Percentiles rank a stretch among this genome's conserved stretches.
Evolutionary conservation across 64 coral and sea anemone genomes (phyloP).

Genomic region (Actinia tenebrosa): DNA sequence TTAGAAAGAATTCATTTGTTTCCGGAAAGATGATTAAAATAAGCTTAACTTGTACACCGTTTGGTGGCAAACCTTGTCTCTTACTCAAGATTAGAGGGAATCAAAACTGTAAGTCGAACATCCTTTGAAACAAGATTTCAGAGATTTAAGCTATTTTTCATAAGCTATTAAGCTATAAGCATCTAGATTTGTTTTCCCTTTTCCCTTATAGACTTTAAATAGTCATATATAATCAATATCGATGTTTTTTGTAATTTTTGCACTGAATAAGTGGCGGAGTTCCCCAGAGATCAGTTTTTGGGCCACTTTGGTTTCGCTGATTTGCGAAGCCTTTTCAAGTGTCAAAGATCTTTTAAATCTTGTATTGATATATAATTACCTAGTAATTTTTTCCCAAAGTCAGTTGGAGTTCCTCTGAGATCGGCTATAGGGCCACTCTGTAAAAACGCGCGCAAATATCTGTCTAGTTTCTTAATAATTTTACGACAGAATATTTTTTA

Average conservation of each 20-base stretch:
- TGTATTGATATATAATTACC: no score
- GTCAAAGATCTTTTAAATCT: no score
- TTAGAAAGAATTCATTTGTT: not conserved
- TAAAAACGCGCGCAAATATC: no score
- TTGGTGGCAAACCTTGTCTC: slow-evolving; percentile 11
- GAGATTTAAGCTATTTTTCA: no score
- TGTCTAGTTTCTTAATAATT: not conserved
- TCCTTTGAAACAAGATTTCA: no score
- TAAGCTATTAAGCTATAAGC: no score
- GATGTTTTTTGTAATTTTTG: not conserved
- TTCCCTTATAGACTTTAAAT: no score
- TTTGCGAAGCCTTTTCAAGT: not conserved
- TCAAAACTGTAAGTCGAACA: slow-evolving; percentile 18
- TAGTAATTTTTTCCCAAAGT: not conserved
- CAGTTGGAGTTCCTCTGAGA: not conserved
- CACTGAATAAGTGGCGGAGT: not conserved
- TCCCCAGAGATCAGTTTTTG: not conserved
- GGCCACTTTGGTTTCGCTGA: not conserved
- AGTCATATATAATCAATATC: no score
- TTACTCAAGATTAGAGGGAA: slow-evolving; percentile 10
- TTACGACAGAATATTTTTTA: not conserved
- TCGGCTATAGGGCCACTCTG: not conserved
- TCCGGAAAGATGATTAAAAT: slow-evolving; percentile 7
- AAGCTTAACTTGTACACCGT: not conserved
- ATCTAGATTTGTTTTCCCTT: no score